Base-by-base conservation (phyloP, 23 tunicate species). In the Aplidium turbinatum region DNA sequence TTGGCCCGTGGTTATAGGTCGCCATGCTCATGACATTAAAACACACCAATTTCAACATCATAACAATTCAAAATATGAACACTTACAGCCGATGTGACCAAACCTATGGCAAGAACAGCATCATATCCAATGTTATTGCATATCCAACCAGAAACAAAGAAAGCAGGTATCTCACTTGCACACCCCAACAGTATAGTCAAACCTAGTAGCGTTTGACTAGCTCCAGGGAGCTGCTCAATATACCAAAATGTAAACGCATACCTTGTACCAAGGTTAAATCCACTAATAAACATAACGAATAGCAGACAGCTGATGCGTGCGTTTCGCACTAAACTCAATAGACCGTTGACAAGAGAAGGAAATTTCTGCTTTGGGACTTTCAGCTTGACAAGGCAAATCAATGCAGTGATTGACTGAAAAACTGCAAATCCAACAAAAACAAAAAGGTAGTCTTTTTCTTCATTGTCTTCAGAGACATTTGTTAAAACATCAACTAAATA, bases 201-300 rank as follows among this genome's bases (percentile, higher is more conserved):
- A 5, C 89, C 89, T 4, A 75, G 63, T 9, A 83, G n/a, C 3
- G 82, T 64, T 38, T 39, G 68, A 64, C 38, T 54, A 19, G 70
- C 31, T n/a, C 82, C 89, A 4, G 76, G 76, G 1, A 83, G 29
- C 18, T 46, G 33, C 55, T 55, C 69, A 26, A 47, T 70, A 64
- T 83, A 83, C 89, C 89, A 83, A 30, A 83, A 83, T 58, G 68
- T 51, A 55, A 65, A 83, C 3, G 89, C 72, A 57, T 76, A 83
- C 29, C 62, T 78, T 1, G 78, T 60, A 4, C 73, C 78, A 13
- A 70, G 68, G 30, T 52, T 35, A 21, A 48, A 48, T 23, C 89
- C 89, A 6, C 60, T 35, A 16, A 77, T 38, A 35, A 83, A 63
- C 20, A 83, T 53, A n/a, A 83, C 60, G 9, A 57, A 25, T 0